Evolutionary conservation across 53 echinoderm and acorn worm species (phyloP).

Genomic region (Holothuria scabra): DNA sequence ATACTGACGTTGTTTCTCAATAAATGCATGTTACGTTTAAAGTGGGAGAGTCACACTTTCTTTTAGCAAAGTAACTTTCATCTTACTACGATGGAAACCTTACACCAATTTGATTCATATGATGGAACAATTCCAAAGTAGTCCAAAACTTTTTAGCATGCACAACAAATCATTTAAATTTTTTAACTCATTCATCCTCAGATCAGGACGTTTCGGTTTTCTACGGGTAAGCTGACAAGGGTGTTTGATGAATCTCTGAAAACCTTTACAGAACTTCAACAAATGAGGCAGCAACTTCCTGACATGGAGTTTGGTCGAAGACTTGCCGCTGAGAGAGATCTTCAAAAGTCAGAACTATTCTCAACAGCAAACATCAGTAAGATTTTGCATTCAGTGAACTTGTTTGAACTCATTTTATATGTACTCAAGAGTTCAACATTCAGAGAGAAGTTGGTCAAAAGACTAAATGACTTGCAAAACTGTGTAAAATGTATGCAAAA

Average conservation of each 20-base stretch:
- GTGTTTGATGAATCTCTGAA: slow-evolving; percentile 95
- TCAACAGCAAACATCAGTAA: slow-evolving; percentile 80
- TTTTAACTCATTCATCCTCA: slow-evolving; percentile 34
- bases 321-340: slow-evolving; percentile 90
- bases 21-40: no score
- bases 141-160: background rate
- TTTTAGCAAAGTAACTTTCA: no score
- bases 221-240: slow-evolving; percentile 86
- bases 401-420: no score
- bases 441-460: no score
- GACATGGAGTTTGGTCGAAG: slow-evolving; percentile 99
- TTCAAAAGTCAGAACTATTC: slow-evolving; percentile 88
- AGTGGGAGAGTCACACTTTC: no score
- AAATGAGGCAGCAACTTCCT: slow-evolving; percentile 97
- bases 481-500: no score
- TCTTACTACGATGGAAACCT: no score
- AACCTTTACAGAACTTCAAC: slow-evolving; percentile 94
- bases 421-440: no score
- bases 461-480: no score
- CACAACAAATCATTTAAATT: background rate
- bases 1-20: no score
- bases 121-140: background rate
- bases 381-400: background rate
- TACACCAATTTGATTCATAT: background rate
- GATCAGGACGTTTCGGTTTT: slow-evolving; percentile 93